A percentile compares a stretch with the other conserved stretches of the same genome.
These are phyloP conservation scores for Apoda limacodes DNA, from an alignment of 2,888 invertebrate species.

Conservation along the genomic window DNA sequence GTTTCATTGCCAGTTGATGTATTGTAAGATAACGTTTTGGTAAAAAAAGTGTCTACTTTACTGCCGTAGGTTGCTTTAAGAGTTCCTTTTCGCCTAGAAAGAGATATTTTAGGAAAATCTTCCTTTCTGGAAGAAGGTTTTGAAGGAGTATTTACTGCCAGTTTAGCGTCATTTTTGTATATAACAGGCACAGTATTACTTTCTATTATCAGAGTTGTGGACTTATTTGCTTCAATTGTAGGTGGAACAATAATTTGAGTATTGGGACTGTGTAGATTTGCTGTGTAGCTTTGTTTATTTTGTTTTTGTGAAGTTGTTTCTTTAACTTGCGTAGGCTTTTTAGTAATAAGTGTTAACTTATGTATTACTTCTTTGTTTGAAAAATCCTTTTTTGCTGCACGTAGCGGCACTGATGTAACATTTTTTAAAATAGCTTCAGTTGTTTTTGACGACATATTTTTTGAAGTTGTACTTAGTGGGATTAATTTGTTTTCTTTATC, in stretches of 20 bases:
- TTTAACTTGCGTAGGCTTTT: slow-evolving; percentile 3
- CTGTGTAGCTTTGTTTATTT: slow-evolving; percentile 11
- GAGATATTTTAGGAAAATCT: slow-evolving; percentile 45
- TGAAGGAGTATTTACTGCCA: slow-evolving; percentile 42
- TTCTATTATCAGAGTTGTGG: slow-evolving; percentile 29
- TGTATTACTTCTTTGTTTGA: neutral
- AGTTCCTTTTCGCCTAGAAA: slow-evolving; percentile 57
- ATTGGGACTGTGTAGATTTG: neutral
- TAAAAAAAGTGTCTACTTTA: slow-evolving; percentile 49
- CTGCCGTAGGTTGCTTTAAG: slow-evolving; percentile 64
- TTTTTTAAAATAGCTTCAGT: too few species aligned
- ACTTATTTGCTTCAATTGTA: slow-evolving; percentile 19
- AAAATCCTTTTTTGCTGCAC: too few species aligned
- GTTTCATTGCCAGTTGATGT: neutral
- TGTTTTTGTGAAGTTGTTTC: slow-evolving; percentile 14
- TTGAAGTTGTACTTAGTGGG: neutral
- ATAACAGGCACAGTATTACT: slow-evolving; percentile 39
- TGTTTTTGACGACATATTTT: neutral
- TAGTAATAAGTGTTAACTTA: neutral
- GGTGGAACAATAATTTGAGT: neutral
- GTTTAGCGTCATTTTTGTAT: slow-evolving; percentile 36
- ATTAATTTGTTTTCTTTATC: slow-evolving; percentile 13
- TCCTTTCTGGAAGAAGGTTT: slow-evolving; percentile 34
- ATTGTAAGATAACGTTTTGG: slow-evolving; percentile 18
- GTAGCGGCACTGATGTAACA: too few species aligned